These are phyloP conservation scores for Caretta caretta DNA, from an alignment of 2,113 vertebrate species.

Conservation along the genomic window DNA sequence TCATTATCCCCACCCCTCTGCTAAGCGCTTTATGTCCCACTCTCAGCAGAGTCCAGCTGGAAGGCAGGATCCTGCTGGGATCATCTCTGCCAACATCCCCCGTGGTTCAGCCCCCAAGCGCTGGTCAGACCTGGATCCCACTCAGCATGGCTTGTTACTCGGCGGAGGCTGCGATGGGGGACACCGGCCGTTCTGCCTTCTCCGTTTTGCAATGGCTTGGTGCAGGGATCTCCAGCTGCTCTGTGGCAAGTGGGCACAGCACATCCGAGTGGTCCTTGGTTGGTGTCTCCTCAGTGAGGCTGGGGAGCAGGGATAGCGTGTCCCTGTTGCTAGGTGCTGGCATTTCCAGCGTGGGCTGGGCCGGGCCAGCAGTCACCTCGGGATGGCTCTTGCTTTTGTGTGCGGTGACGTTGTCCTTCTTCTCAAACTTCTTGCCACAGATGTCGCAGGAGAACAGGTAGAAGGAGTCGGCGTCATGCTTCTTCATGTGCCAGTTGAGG, in stretches of 20 bases:
- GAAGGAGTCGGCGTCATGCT: constrained; percentile 79
- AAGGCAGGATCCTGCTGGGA: background rate
- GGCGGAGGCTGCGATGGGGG: rapidly evolving
- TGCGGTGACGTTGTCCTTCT: constrained; percentile 83
- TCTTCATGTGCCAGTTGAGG: constrained; percentile 89
- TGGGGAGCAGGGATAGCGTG: rapidly evolving
- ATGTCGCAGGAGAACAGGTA: constrained; percentile 85
- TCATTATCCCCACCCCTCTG: background rate
- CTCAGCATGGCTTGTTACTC: rapidly evolving
- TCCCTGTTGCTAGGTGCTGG: background rate
- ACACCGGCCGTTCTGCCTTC: background rate
- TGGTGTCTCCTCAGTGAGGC: rapidly evolving
- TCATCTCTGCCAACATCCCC: background rate
- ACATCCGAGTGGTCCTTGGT: rapidly evolving
- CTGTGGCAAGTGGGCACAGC: rapidly evolving
- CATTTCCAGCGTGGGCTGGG: background rate
- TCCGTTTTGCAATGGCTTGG: rapidly evolving
- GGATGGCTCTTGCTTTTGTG: constrained; percentile 88
- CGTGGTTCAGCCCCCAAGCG: rapidly evolving
- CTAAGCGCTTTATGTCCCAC: background rate
- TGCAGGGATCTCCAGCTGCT: background rate
- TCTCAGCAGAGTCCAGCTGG: background rate
- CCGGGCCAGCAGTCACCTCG: rapidly evolving
- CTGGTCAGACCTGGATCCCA: rapidly evolving
- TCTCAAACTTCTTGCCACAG: constrained; percentile 87